Evolutionary conservation across 2,797 vertebrate species (phyloP), one percentile per base, ranked within the genome.

Genomic region (Falco columbarius): DNA sequence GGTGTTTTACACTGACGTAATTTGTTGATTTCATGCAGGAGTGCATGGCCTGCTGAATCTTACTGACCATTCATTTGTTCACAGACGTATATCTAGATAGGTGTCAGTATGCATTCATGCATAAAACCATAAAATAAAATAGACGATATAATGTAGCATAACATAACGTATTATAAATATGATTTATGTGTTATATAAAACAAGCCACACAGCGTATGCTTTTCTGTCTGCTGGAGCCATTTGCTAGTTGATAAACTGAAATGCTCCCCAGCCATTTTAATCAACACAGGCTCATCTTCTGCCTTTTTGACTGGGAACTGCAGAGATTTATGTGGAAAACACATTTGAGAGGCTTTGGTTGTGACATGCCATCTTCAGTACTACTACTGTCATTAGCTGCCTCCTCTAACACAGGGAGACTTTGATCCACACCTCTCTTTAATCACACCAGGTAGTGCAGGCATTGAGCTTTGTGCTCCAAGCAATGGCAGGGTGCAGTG

Each of bases 401-500:
- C 18, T n/a, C 40, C 40, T 77, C 6, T 67, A 59, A 76, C 1
- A 4, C 32, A 32, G 40, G 11, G 40, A 72, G 49, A 14, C 19
- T 32, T 22, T 54, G 23, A 23, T 61, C 56, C 21, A 4, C 23
- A 52, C 6, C 29, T n/a, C 34, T 74, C 6, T 49, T 90, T 52
- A 47, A 56, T 54, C 32, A n/a, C 24, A 51, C 20, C 9, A 29
- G 0, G 0, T 5, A 44, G 22, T 26, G 29, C 47, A 66, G 52
- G 10, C 10, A 5, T 5, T 55, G 47, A 70, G 55, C 40, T 84
- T 47, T 56, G 49, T 40, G 12, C 26, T 72, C 36, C 38, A 32
- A 89, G 77, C 26, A 59, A 29, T 74, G 73, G 9, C 36, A 58
- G n/a, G n/a, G 23, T 65, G 30, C 29, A 17, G 18, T 62, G 46